Conservation (phyloP, 2,888 invertebrate species). For the Zygogramma bicolorata region DNA sequence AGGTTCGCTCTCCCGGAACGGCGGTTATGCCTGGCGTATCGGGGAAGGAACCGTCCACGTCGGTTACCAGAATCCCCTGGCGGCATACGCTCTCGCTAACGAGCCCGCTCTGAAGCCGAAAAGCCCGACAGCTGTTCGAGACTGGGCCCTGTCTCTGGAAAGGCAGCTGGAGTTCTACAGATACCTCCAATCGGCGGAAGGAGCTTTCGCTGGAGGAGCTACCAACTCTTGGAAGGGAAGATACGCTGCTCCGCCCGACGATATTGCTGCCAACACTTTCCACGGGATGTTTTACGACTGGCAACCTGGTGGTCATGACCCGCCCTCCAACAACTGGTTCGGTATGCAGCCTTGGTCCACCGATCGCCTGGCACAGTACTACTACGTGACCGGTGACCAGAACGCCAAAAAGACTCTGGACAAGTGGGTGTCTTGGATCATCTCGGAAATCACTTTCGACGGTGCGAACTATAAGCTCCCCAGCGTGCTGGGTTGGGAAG, state of each 20-base stretch:
- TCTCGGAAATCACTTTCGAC: slow-evolving; percentile 37
- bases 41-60: slow-evolving; percentile 49
- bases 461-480: slow-evolving; percentile 37
- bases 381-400: slow-evolving; percentile 47
- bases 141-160: slow-evolving; percentile 46
- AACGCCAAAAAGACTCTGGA: slow-evolving; percentile 44
- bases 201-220: slow-evolving; percentile 49
- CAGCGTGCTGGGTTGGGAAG: slow-evolving; percentile 40
- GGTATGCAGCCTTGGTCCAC: slow-evolving; percentile 49
- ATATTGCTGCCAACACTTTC: slow-evolving; percentile 43
- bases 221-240: slow-evolving; percentile 51
- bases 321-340: slow-evolving; percentile 39
- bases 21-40: slow-evolving; percentile 51
- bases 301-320: slow-evolving; percentile 43
- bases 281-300: slow-evolving; percentile 49
- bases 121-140: slow-evolving; percentile 44
- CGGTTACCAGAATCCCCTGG: slow-evolving; percentile 51
- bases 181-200: slow-evolving; percentile 47
- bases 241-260: slow-evolving; percentile 43
- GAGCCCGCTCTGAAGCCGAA: slow-evolving; percentile 45
- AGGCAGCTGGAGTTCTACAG: slow-evolving; percentile 50
- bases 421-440: slow-evolving; percentile 49
- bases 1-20: slow-evolving; percentile 40
- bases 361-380: slow-evolving; percentile 51
- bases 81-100: slow-evolving; percentile 46